Percentiles rank a stretch among this genome's conserved stretches.
Conservation (phyloP, 2,113 vertebrate species). For the Aptenodytes forsteri region DNA sequence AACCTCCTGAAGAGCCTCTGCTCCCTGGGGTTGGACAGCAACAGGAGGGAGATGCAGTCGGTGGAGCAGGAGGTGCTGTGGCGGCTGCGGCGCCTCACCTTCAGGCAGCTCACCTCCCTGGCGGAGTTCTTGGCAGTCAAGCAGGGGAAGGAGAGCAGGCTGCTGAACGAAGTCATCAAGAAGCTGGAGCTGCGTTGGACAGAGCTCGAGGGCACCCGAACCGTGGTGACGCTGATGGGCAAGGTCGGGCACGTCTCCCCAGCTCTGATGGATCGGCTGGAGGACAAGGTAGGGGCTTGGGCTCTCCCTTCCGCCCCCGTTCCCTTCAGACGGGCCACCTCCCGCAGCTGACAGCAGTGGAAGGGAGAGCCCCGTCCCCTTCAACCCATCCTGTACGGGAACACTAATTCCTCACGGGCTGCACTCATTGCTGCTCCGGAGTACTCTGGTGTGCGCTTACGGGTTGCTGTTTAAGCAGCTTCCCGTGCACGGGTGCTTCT, state of each 20-base stretch:
- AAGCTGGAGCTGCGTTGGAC: constrained; percentile 92
- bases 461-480: background rate
- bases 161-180: constrained; percentile 76
- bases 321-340: background rate
- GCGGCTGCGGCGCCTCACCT: constrained; percentile 82
- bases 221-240: constrained; percentile 72
- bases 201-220: constrained; percentile 79
- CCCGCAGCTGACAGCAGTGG: background rate
- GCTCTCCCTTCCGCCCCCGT: fast-evolving
- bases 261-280: constrained; percentile 81
- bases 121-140: background rate
- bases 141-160: background rate
- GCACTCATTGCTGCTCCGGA: fast-evolving
- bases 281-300: constrained; percentile 85
- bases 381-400: no score
- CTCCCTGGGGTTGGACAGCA: constrained; percentile 24
- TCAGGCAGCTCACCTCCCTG: constrained; percentile 76
- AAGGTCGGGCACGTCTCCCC: constrained; percentile 71
- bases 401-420: background rate
- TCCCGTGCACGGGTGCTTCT: background rate
- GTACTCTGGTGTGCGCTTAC: fast-evolving
- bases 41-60: constrained; percentile 51
- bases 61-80: constrained; percentile 88
- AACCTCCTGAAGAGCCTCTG: constrained; percentile 77
- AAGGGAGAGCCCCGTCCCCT: background rate